phyloP scores from a whole-genome alignment of 1,140 invertebrate species.

The Drosophila mojavensis region DNA sequence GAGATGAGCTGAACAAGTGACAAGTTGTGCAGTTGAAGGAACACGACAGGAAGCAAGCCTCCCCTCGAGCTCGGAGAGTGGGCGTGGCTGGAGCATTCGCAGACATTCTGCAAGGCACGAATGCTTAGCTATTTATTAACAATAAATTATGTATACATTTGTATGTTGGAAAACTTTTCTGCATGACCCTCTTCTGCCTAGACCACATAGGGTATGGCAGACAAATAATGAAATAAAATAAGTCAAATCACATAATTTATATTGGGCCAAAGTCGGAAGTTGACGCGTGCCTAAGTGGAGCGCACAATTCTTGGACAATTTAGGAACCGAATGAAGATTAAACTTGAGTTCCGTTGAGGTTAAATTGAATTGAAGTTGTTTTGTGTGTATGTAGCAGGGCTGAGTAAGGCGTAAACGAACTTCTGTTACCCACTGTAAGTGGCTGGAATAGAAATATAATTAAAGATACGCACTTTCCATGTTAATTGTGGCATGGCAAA shows the following conservation, averaged over 20 bases:
- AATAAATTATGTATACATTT: neutral
- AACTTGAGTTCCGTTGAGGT: neutral
- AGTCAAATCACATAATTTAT: constrained; percentile 73
- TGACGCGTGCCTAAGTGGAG: constrained; percentile 66
- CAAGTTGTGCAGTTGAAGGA: neutral
- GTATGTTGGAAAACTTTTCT: neutral
- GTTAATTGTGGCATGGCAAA: constrained; percentile 7
- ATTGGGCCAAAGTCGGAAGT: constrained; percentile 72
- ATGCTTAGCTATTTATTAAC: constrained; percentile 1
- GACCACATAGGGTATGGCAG: constrained; percentile 21
- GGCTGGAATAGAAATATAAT: neutral
- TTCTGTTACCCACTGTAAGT: neutral
- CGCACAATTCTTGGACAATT: neutral
- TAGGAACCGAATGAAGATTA: neutral
- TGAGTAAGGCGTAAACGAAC: too few species aligned
- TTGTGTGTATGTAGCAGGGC: too few species aligned
- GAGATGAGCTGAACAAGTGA: neutral
- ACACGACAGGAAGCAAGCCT: neutral
- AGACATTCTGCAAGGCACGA: neutral
- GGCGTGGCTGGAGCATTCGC: neutral
- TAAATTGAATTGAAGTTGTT: neutral
- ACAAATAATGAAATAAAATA: constrained; percentile 68
- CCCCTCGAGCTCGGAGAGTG: neutral
- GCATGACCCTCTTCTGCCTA: neutral
- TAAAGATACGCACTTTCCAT: neutral